Conservation (phyloP, 2,888 invertebrate species). For the Reticulitermes lucifugus region DNA sequence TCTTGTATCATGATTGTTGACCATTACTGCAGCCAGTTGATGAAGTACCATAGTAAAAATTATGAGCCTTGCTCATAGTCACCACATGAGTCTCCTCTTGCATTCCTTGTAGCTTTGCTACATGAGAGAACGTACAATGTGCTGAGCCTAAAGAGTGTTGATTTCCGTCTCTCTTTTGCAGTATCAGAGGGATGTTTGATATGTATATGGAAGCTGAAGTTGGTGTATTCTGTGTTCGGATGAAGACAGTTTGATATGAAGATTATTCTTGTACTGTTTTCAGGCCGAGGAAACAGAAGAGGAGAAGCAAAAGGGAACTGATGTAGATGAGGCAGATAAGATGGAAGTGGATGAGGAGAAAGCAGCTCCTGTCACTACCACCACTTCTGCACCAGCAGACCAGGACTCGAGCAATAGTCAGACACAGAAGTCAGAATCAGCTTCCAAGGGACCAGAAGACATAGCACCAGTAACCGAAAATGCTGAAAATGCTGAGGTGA, state of each 20-base stretch:
- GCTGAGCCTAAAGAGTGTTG: no score
- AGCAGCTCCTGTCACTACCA: background rate
- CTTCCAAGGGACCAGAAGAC: background rate
- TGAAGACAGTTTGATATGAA: background rate
- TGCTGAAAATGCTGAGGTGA: constrained; percentile 11
- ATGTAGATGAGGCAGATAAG: background rate
- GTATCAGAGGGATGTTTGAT: background rate
- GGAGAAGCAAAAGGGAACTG: background rate
- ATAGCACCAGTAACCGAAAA: background rate
- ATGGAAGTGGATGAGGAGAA: constrained; percentile 29
- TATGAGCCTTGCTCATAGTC: no score
- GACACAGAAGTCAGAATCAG: background rate
- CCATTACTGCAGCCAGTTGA: no score
- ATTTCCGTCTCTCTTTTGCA: background rate
- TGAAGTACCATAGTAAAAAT: no score
- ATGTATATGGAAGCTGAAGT: background rate
- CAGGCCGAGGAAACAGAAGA: constrained; percentile 4
- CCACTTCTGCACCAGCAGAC: background rate
- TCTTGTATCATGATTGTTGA: no score
- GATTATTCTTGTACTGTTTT: background rate
- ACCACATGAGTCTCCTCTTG: no score
- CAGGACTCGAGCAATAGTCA: background rate
- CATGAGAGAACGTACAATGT: no score
- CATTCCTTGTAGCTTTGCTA: no score
- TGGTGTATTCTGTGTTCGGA: background rate